Percentiles rank a stretch among this genome's conserved stretches.
phyloP scores from a whole-genome alignment of 2,797 vertebrate species.

The Manis crassicaudata region DNA sequence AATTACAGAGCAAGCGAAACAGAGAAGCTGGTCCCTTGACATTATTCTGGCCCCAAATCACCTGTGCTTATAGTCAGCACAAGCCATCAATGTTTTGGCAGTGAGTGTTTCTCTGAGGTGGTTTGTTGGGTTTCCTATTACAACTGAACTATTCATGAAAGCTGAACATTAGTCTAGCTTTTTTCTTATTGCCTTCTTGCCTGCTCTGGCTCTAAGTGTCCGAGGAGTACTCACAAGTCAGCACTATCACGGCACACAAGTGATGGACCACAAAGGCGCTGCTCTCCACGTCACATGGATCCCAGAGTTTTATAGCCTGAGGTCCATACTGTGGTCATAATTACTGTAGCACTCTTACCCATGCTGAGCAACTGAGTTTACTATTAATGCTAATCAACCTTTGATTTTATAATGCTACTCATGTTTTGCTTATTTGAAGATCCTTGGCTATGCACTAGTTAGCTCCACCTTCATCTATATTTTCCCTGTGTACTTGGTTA shows the following conservation, averaged over 20 bases:
- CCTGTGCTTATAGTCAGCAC: background rate
- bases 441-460: background rate
- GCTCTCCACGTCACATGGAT: background rate
- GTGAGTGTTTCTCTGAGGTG: background rate
- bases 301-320: background rate
- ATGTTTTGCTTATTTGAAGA: background rate
- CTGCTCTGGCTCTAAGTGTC: background rate
- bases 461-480: background rate
- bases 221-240: background rate
- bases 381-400: background rate
- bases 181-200: background rate
- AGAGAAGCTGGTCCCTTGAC: background rate
- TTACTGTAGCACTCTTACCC: background rate
- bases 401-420: background rate
- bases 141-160: background rate
- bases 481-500: background rate
- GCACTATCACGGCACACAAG: background rate
- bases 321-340: background rate
- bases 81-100: background rate
- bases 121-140: background rate
- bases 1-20: background rate
- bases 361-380: background rate
- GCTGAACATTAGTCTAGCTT: background rate
- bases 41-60: background rate
- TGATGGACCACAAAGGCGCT: background rate